Conservation (phyloP, 2,113 vertebrate species). For the Sylvicapra grimmia region DNA sequence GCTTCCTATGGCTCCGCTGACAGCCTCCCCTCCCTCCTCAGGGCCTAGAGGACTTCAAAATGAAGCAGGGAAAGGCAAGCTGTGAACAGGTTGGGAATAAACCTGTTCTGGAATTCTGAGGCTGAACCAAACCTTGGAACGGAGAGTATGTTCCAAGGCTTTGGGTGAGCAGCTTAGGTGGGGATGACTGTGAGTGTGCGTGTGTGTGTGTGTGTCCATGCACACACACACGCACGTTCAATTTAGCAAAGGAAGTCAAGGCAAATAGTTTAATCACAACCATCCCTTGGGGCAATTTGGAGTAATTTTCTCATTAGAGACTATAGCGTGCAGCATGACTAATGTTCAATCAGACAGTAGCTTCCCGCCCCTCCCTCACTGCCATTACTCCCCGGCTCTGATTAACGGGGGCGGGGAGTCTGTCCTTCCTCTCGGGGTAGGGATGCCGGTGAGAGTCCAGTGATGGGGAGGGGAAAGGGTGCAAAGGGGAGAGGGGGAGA, state of each 20-base stretch:
- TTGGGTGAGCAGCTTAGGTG: neutral
- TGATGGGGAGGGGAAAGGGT: neutral
- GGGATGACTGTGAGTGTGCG: neutral
- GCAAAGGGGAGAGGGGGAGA: neutral
- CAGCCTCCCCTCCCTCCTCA: neutral
- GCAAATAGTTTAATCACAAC: constrained; percentile 85
- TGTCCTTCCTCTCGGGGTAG: neutral
- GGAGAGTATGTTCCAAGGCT: constrained; percentile 61
- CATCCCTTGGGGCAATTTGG: constrained; percentile 81
- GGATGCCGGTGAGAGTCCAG: neutral
- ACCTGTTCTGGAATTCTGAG: constrained; percentile 61
- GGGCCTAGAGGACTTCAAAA: constrained; percentile 76
- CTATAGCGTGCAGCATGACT: constrained; percentile 71
- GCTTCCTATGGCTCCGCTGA: neutral
- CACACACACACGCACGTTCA: constrained; percentile 55
- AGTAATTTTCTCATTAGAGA: constrained; percentile 84
- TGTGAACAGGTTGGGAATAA: constrained; percentile 68
- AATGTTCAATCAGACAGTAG: constrained; percentile 74
- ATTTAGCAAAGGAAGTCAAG: constrained; percentile 80
- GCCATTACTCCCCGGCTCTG: constrained; percentile 37
- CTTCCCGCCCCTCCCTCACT: constrained; percentile 62
- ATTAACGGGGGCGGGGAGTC: constrained; percentile 15
- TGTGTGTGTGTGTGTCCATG: neutral
- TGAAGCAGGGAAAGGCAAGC: constrained; percentile 70
- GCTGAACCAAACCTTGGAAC: constrained; percentile 37